Evolutionary conservation across 2,888 invertebrate genomes (phyloP).

Genomic region (Pyrrhosoma nymphula): DNA sequence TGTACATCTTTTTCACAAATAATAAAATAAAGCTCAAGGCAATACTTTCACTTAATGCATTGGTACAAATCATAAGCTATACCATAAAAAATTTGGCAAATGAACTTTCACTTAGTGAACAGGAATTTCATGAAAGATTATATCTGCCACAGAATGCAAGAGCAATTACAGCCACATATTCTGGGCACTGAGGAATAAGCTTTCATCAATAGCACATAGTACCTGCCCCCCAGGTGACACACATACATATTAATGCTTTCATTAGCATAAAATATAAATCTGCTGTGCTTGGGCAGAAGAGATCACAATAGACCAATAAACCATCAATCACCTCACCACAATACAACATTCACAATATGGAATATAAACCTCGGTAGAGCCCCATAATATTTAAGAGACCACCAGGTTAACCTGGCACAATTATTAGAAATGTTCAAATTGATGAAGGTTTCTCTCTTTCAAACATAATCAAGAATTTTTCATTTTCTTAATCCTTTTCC

Average conservation of each 20-base stretch:
- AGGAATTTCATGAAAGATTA: not conserved
- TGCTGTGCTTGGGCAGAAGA: not conserved
- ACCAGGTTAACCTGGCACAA: not conserved
- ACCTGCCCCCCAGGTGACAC: not conserved
- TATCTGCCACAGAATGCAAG: not conserved
- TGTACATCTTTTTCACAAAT: not conserved
- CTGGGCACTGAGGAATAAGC: not conserved
- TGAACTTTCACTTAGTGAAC: not conserved
- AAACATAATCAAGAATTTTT: not conserved
- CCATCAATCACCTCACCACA: not conserved
- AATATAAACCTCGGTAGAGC: not conserved
- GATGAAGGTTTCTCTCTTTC: not conserved
- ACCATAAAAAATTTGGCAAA: not conserved
- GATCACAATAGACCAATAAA: not conserved
- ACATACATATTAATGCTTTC: not conserved
- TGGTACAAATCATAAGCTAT: not conserved
- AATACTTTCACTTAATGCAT: not conserved
- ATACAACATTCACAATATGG: not conserved
- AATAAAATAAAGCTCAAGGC: not conserved
- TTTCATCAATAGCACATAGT: not conserved
- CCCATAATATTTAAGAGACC: not conserved
- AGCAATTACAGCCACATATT: not conserved
- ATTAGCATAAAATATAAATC: not conserved
- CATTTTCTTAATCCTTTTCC: conserved; percentile 17
- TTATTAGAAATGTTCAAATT: not conserved